phyloP scores from a whole-genome alignment of 2,888 invertebrate genomes.

The Oasisia sp. region DNA sequence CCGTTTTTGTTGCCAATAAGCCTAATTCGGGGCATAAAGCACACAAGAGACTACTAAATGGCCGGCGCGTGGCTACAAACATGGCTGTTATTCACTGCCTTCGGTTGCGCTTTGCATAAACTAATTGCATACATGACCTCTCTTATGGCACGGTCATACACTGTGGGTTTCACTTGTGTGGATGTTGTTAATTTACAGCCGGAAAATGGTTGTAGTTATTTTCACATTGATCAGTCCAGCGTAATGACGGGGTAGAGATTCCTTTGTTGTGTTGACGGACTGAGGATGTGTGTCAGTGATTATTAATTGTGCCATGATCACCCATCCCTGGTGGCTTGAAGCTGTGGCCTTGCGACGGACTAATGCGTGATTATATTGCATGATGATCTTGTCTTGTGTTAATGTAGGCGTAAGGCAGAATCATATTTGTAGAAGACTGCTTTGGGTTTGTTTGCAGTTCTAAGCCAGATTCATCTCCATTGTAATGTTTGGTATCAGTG shows the following conservation, averaged over 20 bases:
- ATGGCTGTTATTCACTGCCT: neutral
- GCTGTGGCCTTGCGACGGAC: neutral
- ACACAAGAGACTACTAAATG: neutral
- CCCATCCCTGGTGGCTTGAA: neutral
- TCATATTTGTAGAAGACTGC: neutral
- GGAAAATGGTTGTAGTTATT: neutral
- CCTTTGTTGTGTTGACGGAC: neutral
- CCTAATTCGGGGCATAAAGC: slow-evolving; percentile 9
- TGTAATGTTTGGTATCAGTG: too few relatives aligned
- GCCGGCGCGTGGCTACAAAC: neutral
- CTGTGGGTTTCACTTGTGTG: neutral
- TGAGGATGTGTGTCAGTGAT: neutral
- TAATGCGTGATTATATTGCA: neutral
- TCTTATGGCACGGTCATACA: neutral
- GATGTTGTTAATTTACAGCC: neutral
- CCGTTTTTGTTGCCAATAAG: slow-evolving; percentile 6
- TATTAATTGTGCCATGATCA: neutral
- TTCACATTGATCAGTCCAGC: neutral
- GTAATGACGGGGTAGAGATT: neutral
- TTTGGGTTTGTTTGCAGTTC: neutral
- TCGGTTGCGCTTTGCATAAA: neutral
- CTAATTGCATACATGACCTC: neutral
- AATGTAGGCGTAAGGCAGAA: neutral
- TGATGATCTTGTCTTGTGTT: neutral
- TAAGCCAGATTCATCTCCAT: neutral